Percentiles rank a stretch among this genome's conserved stretches.
phyloP scores from a whole-genome alignment of 2,113 vertebrate species.

The Hystrix brachyura region DNA sequence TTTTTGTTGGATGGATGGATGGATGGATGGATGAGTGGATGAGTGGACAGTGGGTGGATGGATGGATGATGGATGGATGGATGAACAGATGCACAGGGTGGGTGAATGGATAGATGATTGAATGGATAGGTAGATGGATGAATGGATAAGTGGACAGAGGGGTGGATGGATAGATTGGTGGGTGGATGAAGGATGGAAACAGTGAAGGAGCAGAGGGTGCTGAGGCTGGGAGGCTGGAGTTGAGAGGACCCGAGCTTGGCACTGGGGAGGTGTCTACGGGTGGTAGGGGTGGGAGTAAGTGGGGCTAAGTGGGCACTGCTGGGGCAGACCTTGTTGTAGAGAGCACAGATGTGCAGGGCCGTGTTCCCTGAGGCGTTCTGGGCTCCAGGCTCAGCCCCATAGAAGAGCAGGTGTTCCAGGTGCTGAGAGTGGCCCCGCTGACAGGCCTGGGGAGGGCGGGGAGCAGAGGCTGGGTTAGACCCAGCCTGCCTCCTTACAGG shows the following conservation, averaged over 20 bases:
- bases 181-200: neutral
- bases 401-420: slow-evolving; percentile 96
- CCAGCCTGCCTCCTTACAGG: neutral
- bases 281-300: neutral
- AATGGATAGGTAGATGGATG: neutral
- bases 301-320: neutral
- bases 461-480: neutral
- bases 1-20: neutral
- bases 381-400: slow-evolving; percentile 93
- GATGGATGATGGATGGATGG: no score
- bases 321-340: slow-evolving; percentile 94
- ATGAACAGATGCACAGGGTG: fast-evolving
- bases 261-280: neutral
- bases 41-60: fast-evolving
- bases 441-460: slow-evolving; percentile 68
- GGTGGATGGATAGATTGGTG: neutral
- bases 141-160: neutral
- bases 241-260: slow-evolving; percentile 82
- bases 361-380: slow-evolving; percentile 97
- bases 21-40: no score
- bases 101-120: neutral
- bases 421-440: slow-evolving; percentile 95
- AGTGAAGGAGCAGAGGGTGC: neutral
- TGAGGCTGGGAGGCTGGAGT: neutral
- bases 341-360: slow-evolving; percentile 95